Base-by-base conservation (phyloP, 2,113 vertebrate species). In the Dissostichus mawsoni region DNA sequence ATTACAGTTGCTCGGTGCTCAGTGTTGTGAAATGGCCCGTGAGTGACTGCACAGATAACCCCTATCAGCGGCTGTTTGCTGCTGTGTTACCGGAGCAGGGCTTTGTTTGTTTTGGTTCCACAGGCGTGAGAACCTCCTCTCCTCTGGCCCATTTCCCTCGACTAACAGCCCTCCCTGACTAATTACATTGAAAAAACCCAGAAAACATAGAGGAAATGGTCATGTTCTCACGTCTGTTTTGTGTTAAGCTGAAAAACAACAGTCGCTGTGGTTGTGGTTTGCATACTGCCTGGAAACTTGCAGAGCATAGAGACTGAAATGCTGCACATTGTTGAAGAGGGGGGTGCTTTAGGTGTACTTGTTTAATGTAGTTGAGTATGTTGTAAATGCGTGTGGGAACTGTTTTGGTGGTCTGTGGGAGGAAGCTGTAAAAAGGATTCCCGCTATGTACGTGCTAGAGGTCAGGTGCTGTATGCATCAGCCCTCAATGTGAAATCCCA, bases 81-180 rank as follows among this genome's bases (percentile, higher is more conserved):
- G 81, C 76, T 41, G 75, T 56, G 74, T 80, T 81, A 86, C 80
- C 52, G 52, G 58, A 75, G 74, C 33, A 1, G 48, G 61, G 48
- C 72, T 83, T 87, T 91, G 83, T 91, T 90, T 92, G 91, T 90
- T 92, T 93, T 89, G 87, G 83, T 92, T 87, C 66, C 70, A 70
- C 56, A 82, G 59, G 83, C 84, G 74, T 90, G 87, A 90, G 88
- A 92, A 92, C 84, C 81, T 85, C 70, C 69, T 84, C 74, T 89
- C 79, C 80, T 75, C 52, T 72, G 68, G 74, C 69, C 69, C 23
- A 29, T 71, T 75, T 78, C 70, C 74, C 50, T 72, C 66, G 0
- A 56, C 70, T 64, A n/a, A 83, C 71, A 70, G 66, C 76, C 67
- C 79, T 78, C 70, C 65, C 58, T 78, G 69, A 82, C 61, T 87